Percentiles rank a stretch among this genome's conserved stretches.
Conservation (phyloP, 2,797 vertebrate genomes). For the Sternotherus odoratus region DNA sequence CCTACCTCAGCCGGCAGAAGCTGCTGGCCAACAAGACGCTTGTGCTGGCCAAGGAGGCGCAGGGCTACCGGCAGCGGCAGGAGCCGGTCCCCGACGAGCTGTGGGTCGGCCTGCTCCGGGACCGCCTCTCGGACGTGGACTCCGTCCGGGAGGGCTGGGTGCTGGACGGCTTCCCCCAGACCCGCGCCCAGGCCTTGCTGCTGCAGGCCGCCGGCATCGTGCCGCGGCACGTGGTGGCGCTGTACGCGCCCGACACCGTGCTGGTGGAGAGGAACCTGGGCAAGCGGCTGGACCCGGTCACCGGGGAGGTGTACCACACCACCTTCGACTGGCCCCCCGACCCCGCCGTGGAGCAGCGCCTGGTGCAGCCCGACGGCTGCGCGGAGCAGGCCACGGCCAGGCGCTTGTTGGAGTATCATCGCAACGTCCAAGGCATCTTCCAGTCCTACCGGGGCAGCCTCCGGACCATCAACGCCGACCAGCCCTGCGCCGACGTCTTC, state of each 20-base stretch:
- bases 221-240: constrained; percentile 86
- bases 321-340: constrained; percentile 83
- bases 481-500: constrained; percentile 83
- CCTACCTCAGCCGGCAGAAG: constrained; percentile 50
- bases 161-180: constrained; percentile 85
- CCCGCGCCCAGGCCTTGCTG: constrained; percentile 81
- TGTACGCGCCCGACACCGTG: constrained; percentile 83
- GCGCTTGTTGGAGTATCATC: constrained; percentile 75
- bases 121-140: constrained; percentile 76
- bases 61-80: background rate
- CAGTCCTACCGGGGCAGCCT: constrained; percentile 78
- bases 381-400: constrained; percentile 64
- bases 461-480: constrained; percentile 83
- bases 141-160: constrained; percentile 88
- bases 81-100: constrained; percentile 33
- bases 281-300: constrained; percentile 79
- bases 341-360: constrained; percentile 70
- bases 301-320: constrained; percentile 82
- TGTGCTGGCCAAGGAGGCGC: background rate
- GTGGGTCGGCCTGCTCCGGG: constrained; percentile 75
- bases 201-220: constrained; percentile 83
- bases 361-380: constrained; percentile 62
- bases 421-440: constrained; percentile 78
- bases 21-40: constrained; percentile 1
- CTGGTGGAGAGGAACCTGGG: constrained; percentile 81